Evolutionary conservation across 2,888 invertebrate species (phyloP), one percentile per base, ranked within the genome.

Genomic region (Sceliomorpha sp.): DNA sequence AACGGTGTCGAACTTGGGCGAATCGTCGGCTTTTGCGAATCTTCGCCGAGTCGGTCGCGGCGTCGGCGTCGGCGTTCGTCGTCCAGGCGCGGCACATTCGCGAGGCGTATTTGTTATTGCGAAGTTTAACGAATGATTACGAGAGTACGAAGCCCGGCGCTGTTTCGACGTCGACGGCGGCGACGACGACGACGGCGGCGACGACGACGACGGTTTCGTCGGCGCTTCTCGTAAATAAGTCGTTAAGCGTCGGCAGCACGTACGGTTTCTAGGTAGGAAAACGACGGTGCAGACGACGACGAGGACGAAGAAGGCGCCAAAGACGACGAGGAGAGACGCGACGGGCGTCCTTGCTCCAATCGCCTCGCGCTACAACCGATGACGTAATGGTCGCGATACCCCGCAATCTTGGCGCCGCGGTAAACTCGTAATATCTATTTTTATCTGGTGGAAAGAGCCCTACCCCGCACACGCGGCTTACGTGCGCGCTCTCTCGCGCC

Each of bases 331-430:
- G 80, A 80, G 76, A 73, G 80, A 74, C 82, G 79, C 83, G 82
- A 81, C 81, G 63, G 73, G 77, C 81, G 84, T 83, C 84, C 83
- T 83, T 84, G 79, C 80, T 77, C 77, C 79, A 78, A 75, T 76
- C 76, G 76, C 76, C n/a, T 78, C 89, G 89, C 86, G 86, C 87
- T 86, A 82, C 86, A 80, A 82, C 80, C 82, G 80, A 87, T 89
- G 90, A 90, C 90, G 90, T 89, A 90, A 90, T 88, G 86, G 87
- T 88, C 86, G 86, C 89, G 89, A 89, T 89, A 89, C 88, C 87
- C 88, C 89, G 89, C 89, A 90, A 90, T 90, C 90, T 90, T 90
- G 90, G 90, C 90, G 90, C 90, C 90, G 89, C 82, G 85, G 86
- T 89, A 88, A 88, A 89, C 89, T 89, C 89, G 89, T 89, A 90